Percentiles rank a stretch among this genome's conserved stretches.
These are phyloP conservation scores for Pararge aegeria DNA, from an alignment of 1,140 invertebrate species.

Conservation along the genomic window DNA sequence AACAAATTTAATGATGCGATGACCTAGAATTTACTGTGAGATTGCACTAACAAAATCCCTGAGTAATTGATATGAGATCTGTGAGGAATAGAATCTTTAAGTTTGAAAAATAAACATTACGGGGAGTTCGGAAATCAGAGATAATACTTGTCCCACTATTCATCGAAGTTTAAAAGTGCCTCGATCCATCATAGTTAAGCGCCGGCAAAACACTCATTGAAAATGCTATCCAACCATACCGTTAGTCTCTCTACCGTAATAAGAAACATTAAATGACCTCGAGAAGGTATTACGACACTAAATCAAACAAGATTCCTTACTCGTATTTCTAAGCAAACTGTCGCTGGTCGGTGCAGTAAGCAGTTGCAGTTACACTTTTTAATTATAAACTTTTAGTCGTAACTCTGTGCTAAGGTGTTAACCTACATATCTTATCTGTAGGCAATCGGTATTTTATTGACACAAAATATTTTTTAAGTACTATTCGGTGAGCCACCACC, in stretches of 20 bases:
- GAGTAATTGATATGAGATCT: too few relatives aligned
- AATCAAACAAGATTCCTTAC: slow-evolving; percentile 24
- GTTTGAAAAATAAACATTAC: too few relatives aligned
- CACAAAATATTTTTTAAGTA: slow-evolving; percentile 11
- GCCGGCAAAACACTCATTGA: neutral
- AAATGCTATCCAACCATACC: neutral
- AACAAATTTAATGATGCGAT: too few relatives aligned
- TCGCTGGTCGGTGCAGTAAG: slow-evolving; percentile 5
- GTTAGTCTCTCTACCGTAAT: slow-evolving; percentile 21
- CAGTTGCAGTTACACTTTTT: slow-evolving; percentile 16
- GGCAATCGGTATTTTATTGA: slow-evolving; percentile 24
- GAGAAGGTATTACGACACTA: slow-evolving; percentile 20
- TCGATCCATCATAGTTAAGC: neutral
- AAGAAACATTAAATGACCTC: slow-evolving; percentile 16
- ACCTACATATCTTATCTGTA: slow-evolving; percentile 45
- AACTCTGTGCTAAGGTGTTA: slow-evolving; percentile 31
- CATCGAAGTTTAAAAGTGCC: too few relatives aligned
- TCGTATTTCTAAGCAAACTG: slow-evolving; percentile 23
- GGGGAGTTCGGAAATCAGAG: too few relatives aligned
- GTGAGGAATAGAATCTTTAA: too few relatives aligned
- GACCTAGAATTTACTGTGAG: too few relatives aligned
- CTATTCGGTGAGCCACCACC: too few relatives aligned
- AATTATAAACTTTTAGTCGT: slow-evolving; percentile 23
- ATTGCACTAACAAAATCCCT: too few relatives aligned
- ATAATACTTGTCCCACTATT: too few relatives aligned